These are phyloP conservation scores for Drosophila lutescens DNA, from an alignment of 2,888 invertebrate genomes.

Conservation along the genomic window DNA sequence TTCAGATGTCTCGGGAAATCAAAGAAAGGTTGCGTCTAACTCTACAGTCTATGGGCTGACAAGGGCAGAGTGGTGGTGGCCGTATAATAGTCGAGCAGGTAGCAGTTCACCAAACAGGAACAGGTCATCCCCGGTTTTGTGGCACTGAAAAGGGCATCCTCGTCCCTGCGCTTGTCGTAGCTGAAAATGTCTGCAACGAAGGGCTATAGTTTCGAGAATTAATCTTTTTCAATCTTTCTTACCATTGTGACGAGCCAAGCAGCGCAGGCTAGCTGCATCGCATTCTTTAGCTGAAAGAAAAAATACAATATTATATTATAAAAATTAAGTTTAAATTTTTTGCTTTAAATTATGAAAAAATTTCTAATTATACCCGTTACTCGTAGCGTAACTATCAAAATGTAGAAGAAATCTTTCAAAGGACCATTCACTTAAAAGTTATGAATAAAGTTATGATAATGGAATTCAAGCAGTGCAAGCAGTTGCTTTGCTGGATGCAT, in stretches of 20 bases:
- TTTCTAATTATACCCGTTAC: too few species aligned
- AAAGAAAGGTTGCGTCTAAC: neutral
- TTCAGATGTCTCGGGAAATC: neutral
- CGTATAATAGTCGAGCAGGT: slow-evolving; percentile 76
- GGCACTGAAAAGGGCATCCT: slow-evolving; percentile 74
- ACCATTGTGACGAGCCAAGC: slow-evolving; percentile 78
- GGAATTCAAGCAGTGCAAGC: too few species aligned
- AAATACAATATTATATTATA: neutral
- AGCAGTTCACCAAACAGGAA: slow-evolving; percentile 80
- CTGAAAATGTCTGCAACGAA: slow-evolving; percentile 72
- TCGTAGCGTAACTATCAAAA: too few species aligned
- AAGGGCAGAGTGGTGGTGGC: slow-evolving; percentile 69
- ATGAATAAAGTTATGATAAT: too few species aligned
- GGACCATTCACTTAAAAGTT: too few species aligned
- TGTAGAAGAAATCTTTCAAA: too few species aligned
- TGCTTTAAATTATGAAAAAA: too few species aligned
- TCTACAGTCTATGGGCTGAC: slow-evolving; percentile 40
- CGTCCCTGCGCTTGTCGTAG: slow-evolving; percentile 77
- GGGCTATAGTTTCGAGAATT: neutral
- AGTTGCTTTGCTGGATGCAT: too few species aligned
- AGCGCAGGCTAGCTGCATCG: slow-evolving; percentile 72
- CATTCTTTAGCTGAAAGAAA: slow-evolving; percentile 51
- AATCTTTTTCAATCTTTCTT: slow-evolving; percentile 21
- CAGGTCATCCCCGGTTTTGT: slow-evolving; percentile 81
- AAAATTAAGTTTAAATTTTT: neutral